phyloP scores from a whole-genome alignment of 2,888 invertebrate species.

The Conus canariensis region DNA sequence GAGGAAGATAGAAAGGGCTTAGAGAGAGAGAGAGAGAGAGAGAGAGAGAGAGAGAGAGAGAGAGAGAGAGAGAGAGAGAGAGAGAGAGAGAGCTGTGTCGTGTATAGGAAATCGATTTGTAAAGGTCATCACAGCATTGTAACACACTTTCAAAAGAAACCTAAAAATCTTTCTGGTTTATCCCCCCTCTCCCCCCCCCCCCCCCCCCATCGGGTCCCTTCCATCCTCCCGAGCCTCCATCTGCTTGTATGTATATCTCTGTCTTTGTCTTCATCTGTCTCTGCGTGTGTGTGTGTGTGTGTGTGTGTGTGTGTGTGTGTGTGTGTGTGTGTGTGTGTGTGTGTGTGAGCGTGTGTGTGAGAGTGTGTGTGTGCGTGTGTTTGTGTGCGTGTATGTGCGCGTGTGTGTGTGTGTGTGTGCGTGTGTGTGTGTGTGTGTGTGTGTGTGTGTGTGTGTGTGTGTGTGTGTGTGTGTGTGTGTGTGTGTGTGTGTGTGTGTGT shows the following conservation, averaged over 20 bases:
- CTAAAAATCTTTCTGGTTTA: no score
- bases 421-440: neutral
- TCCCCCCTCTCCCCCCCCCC: no score
- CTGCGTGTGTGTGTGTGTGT: neutral
- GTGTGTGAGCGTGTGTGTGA: neutral
- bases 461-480: neutral
- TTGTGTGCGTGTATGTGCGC: slow-evolving; percentile 9
- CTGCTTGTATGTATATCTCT: slow-evolving; percentile 24
- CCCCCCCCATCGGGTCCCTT: no score
- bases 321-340: neutral
- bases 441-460: neutral
- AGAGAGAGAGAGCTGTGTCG: neutral
- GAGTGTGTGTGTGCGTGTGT: neutral
- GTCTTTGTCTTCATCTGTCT: neutral
- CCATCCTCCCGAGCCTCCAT: neutral
- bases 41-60: no score
- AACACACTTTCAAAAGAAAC: no score
- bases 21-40: no score
- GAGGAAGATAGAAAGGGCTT: no score
- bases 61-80: no score
- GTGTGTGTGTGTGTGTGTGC: neutral
- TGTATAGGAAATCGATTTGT: neutral
- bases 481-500: neutral
- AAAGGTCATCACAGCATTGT: no score
- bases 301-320: neutral